A percentile compares a stretch with the other conserved stretches of the same genome.
Conservation (phyloP, 2,888 invertebrate species). For the Rhopalosiphum nymphaeae region DNA sequence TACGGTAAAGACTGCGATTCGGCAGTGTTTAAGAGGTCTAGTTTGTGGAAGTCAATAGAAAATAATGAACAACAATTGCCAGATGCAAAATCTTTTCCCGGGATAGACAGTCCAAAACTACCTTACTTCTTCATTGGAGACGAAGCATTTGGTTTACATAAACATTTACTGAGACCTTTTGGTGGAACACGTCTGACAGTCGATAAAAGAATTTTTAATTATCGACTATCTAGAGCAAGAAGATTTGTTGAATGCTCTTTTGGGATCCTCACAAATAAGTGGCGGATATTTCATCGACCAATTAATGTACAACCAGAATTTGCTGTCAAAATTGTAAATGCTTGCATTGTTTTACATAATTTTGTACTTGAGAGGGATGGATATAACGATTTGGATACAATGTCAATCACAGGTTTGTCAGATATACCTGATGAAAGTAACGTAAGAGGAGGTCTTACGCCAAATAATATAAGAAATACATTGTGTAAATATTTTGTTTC, state of each 20-base stretch:
- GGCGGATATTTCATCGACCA: slow-evolving; percentile 67
- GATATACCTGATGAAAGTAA: slow-evolving; percentile 66
- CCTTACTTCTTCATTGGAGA: slow-evolving; percentile 69
- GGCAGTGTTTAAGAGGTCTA: slow-evolving; percentile 67
- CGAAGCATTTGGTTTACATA: slow-evolving; percentile 68
- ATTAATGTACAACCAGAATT: slow-evolving; percentile 68
- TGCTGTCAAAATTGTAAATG: slow-evolving; percentile 68
- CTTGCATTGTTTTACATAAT: slow-evolving; percentile 68
- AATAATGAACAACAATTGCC: slow-evolving; percentile 67
- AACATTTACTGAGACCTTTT: slow-evolving; percentile 67
- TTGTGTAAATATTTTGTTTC: slow-evolving; percentile 58
- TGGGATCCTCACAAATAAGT: slow-evolving; percentile 69
- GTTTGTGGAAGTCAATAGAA: slow-evolving; percentile 66
- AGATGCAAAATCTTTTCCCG: slow-evolving; percentile 67
- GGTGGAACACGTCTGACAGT: slow-evolving; percentile 66
- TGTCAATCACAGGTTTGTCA: slow-evolving; percentile 66
- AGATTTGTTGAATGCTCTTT: slow-evolving; percentile 68
- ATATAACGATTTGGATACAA: slow-evolving; percentile 66
- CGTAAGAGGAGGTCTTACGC: slow-evolving; percentile 62
- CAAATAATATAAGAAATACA: slow-evolving; percentile 67
- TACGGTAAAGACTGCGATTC: slow-evolving; percentile 69
- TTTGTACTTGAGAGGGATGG: slow-evolving; percentile 67
- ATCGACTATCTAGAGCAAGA: slow-evolving; percentile 67
- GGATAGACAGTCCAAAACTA: slow-evolving; percentile 66
- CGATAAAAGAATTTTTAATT: slow-evolving; percentile 68